Evolutionary conservation across 2,113 vertebrate genomes (phyloP), one percentile per base, ranked within the genome.

Genomic region (Takifugu bimaculatus): DNA sequence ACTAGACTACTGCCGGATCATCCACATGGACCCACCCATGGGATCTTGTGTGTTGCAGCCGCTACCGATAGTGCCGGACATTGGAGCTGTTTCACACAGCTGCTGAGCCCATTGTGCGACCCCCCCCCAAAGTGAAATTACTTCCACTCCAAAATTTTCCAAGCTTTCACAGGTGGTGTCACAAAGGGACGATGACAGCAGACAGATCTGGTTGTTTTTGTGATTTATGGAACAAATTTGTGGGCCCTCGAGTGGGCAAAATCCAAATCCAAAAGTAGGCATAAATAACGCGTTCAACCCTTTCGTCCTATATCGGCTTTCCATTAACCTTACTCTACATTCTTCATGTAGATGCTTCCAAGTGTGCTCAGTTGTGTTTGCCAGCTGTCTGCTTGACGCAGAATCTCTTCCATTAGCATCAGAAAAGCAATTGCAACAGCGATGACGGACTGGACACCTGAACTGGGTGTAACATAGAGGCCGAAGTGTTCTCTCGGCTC

Each of bases 31-130:
- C 43, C 3, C 13, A 13, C 11, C 43, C 43, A 12, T 13, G 43
- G 43, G 12, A 44, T 11, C 11, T 12, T 44, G 43, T 20, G 20
- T 20, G 20, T 20, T 20, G 20, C 20, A 20, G 20, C 20, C 20
- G 20, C 20, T 20, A 20, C 20, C 20, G 20, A 20, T 20, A 20
- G 20, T 20, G 20, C 20, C 20, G 20, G 20, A 20, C 20, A 20
- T 20, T 68, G 7, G 15, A 70, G 60, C 13, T 4, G 20, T 50
- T 14, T 70, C 42, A 65, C 39, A 50, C 77, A 80, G 75, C 70
- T 72, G 77, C 42, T n/a, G 9, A 49, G 35, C 51, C 43, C 27
- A 15, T 45, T 50, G 11, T 29, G 51, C 43, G 11, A 13, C 49
- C 15, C 49, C 26, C 52, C 57, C 48, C 14, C n/a, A n/a, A n/a